Percentiles rank a stretch among this genome's conserved stretches.
Evolutionary conservation across 2,888 invertebrate species (phyloP).

Genomic region (Polydesmus complanatus): DNA sequence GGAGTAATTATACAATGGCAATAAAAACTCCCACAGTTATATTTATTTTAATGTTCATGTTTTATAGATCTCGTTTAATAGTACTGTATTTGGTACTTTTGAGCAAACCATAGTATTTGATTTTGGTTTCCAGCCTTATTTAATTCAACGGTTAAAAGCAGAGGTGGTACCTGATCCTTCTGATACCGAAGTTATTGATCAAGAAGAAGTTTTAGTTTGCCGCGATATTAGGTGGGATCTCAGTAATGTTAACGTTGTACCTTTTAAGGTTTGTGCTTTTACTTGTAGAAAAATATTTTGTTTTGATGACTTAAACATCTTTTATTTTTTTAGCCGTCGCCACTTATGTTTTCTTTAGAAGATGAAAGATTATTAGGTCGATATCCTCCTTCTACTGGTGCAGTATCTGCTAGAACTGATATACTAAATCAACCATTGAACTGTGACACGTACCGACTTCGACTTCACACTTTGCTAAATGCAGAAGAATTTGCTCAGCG

Average conservation of each 20-base stretch:
- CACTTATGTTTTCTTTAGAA: constrained; percentile 35
- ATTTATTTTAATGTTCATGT: not conserved
- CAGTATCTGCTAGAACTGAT: constrained; percentile 50
- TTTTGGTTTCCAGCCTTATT: constrained; percentile 41
- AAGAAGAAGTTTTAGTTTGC: constrained; percentile 23
- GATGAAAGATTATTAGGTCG: constrained; percentile 42
- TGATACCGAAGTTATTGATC: constrained; percentile 21
- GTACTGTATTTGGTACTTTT: constrained; percentile 62
- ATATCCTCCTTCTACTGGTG: constrained; percentile 57
- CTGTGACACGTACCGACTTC: constrained; percentile 38
- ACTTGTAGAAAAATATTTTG: not conserved
- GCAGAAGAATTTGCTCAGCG: constrained; percentile 64
- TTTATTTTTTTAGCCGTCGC: constrained; percentile 27
- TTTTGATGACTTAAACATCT: constrained; percentile 25
- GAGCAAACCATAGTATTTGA: constrained; percentile 63
- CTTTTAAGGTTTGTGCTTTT: constrained; percentile 23
- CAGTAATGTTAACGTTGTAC: constrained; percentile 40
- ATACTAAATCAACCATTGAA: constrained; percentile 27
- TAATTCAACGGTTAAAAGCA: constrained; percentile 46
- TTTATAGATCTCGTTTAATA: constrained; percentile 42
- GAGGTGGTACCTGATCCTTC: constrained; percentile 59
- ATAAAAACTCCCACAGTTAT: constrained; percentile 2
- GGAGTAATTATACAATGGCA: not conserved
- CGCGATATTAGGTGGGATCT: constrained; percentile 44
- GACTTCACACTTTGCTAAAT: constrained; percentile 59